Percentiles rank a stretch among this genome's conserved stretches.
Evolutionary conservation across 2,888 invertebrate species (phyloP).

Genomic region (Myopa tessellatipennis): DNA sequence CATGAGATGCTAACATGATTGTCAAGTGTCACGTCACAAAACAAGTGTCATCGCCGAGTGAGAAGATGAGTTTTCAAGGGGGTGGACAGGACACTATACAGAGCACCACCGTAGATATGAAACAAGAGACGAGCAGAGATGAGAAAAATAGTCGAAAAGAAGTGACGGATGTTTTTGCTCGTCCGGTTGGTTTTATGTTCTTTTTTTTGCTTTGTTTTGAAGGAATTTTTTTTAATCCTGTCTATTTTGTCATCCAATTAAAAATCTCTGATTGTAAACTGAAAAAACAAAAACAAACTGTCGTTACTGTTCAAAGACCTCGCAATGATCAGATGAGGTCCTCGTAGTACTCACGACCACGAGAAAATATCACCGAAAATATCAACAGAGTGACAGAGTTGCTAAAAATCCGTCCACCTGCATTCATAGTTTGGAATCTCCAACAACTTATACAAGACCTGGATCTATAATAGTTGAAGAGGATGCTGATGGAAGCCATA

Average conservation of each 20-base stretch:
- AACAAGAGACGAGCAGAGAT: background rate
- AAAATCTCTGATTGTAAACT: background rate
- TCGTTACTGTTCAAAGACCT: too few species aligned
- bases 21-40: conserved; percentile 42
- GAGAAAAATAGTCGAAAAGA: background rate
- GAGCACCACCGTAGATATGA: background rate
- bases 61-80: background rate
- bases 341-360: too few species aligned
- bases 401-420: too few species aligned
- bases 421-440: too few species aligned
- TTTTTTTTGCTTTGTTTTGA: background rate
- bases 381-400: too few species aligned
- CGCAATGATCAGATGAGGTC: too few species aligned
- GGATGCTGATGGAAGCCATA: too few species aligned
- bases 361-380: too few species aligned
- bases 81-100: background rate
- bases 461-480: too few species aligned
- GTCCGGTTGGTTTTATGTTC: background rate
- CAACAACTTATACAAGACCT: too few species aligned
- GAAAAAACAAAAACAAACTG: too few species aligned
- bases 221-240: conserved; percentile 31
- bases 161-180: conserved; percentile 18
- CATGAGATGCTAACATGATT: conserved; percentile 54
- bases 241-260: conserved; percentile 34
- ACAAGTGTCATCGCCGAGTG: conserved; percentile 26